Evolutionary conservation across 2,888 invertebrate genomes (phyloP), one percentile per base, ranked within the genome.

Genomic region (Erebia epiphron): DNA sequence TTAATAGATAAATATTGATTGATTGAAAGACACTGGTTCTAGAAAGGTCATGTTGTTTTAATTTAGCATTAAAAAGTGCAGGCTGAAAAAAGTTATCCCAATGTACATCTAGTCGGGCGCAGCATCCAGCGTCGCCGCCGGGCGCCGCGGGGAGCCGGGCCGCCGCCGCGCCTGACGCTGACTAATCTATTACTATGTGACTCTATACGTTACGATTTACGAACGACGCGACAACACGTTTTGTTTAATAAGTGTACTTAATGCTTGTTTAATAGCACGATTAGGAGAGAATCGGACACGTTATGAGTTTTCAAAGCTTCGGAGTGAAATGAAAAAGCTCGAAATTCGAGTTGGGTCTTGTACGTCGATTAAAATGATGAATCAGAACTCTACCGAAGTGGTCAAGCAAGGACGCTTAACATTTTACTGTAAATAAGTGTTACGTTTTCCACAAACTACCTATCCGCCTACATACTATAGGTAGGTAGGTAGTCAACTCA

Each of bases 71-170:
- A 68, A 65, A 7, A 52, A 61, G 64, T 66, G 69, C 65, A 18
- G 57, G 69, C 13, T 61, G 60, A 70, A 63, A 72, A 70, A 70
- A 67, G 43, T 72, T 66, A 69, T 72, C 67, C 58, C 35, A 62
- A 21, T 63, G 72, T 60, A 49, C 54, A 72, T 70, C 70, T 70
- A 60, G 57, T 9, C 9, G 43, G 43, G 67, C 9, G 41, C 57
- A 52, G 52, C 54, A 18, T 11, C 21, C 21, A 56, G 1, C 21
- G 56, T 18, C 8, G 41, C 14, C 9, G 14, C 11, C 16, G 54
- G 13, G 21, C 58, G 10, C 58, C n/a, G 58, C 58, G 58, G 58
- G 58, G 58, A n/a, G 58, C 18, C 54, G 26, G 2, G 21, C 21
- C 1, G 26, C 26, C 35, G 35, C 58, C 58, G 35, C 16, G 21